Conservation (phyloP, 2,797 vertebrate species). For the Pangasius djambal region DNA sequence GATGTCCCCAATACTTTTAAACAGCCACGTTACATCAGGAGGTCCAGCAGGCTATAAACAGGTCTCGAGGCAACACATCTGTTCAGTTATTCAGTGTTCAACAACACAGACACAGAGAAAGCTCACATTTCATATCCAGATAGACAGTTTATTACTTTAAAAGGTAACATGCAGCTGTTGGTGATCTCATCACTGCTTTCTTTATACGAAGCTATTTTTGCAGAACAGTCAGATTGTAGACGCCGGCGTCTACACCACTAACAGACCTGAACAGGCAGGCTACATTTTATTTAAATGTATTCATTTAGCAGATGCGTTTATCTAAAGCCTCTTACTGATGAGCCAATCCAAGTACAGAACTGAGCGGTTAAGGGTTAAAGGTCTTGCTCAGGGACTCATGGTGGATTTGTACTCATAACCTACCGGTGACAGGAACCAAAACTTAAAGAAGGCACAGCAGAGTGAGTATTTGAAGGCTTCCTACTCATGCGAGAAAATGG, state of each 20-base stretch:
- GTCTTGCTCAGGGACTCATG: neutral
- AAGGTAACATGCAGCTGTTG: neutral
- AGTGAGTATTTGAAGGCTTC: neutral
- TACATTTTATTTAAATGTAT: too few relatives aligned
- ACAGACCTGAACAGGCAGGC: too few relatives aligned
- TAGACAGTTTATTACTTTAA: neutral
- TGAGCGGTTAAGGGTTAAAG: neutral
- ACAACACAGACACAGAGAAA: neutral
- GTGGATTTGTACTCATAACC: neutral
- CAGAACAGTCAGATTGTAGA: too few relatives aligned
- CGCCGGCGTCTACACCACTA: too few relatives aligned
- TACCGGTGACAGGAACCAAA: neutral
- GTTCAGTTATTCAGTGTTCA: neutral
- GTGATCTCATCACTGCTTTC: neutral
- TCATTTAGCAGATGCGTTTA: neutral
- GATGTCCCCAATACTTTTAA: neutral
- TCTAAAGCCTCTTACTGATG: neutral
- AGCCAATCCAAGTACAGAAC: neutral
- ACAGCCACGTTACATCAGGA: neutral
- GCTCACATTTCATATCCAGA: neutral
- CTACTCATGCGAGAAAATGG: neutral
- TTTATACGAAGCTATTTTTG: neutral
- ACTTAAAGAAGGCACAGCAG: neutral
- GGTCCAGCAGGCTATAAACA: neutral
- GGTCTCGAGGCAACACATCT: neutral